These are phyloP conservation scores for Marcusenius ussheri DNA, from an alignment of 2,113 vertebrate species.

Conservation along the genomic window DNA sequence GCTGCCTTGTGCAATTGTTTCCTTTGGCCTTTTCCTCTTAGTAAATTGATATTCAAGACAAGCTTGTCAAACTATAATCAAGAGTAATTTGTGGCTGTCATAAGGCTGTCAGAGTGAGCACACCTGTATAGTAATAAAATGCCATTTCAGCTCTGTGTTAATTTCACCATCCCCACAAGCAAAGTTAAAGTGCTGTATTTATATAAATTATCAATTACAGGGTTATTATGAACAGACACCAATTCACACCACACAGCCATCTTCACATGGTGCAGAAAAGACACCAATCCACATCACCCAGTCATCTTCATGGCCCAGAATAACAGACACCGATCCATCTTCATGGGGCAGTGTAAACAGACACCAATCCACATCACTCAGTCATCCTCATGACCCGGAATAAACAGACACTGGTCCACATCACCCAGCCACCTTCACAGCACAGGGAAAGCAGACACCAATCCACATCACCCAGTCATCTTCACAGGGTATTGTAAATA, in stretches of 20 bases:
- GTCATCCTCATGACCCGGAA: not conserved
- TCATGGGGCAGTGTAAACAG: not conserved
- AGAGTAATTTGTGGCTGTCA: not conserved
- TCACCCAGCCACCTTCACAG: not conserved
- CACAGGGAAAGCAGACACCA: too few species aligned
- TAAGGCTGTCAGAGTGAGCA: not conserved
- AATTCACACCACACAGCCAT: not conserved
- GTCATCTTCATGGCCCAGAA: not conserved
- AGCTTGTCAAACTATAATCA: not conserved
- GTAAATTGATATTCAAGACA: not conserved
- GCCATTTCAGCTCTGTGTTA: not conserved
- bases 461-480: not conserved
- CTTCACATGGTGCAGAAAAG: slow-evolving; percentile 28
- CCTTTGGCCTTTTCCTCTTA: not conserved
- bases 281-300: not conserved
- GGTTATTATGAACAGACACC: not conserved
- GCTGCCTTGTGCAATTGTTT: not conserved
- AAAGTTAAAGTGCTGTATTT: not conserved
- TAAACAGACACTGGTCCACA: not conserved
- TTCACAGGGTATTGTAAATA: not conserved
- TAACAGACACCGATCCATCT: not conserved
- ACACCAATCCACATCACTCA: not conserved
- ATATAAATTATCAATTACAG: not conserved
- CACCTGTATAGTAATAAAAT: not conserved
- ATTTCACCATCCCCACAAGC: not conserved